Base-by-base conservation (phyloP, 2,888 invertebrate species). In the Agapostemon virescens region DNA sequence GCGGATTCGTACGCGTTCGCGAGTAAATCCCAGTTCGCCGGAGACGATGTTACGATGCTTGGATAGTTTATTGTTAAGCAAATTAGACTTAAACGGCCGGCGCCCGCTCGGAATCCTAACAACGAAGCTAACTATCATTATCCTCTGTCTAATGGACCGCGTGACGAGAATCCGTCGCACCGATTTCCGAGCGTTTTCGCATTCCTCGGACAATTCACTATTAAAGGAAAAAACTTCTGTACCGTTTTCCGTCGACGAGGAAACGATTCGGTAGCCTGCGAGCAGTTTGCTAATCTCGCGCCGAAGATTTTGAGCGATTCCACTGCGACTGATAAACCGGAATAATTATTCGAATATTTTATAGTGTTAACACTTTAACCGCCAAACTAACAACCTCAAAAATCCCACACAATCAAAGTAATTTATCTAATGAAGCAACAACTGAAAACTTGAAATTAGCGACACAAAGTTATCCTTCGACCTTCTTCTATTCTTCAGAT, bases 51-150 rank as follows among this genome's bases (percentile, higher is more conserved):
- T 15, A 30, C 42, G 13, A 49, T 0, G 17, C 58, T 26, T 26
- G 58, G 58, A 5, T 38, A 20, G 42, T 55, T 30, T 42, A 23
- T 68, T 23, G 36, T 42, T 61, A 61, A 61, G 33, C 33, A 68
- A 58, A 74, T 74, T 74, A 15, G 42, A 61, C 45, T 36, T 17
- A 30, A 74, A 68, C 40, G 61, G 11, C 45, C 20, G 42, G n/a
- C 13, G 11, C 30, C 61, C 49, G 20, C 26, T 73, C 40, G 20
- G 30, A 42, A 33, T 7, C 40, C 23, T 15, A n/a, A 67, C 40
- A 73, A 49, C n/a, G 45, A 64, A 42, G 11, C 71, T 26, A 40
- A n/a, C 23, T 26, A 13, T n/a, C 20, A 20, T 69, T 45, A 36
- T 33, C 26, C 69, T 36, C 20, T 58, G 15, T 40, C 20, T 58